These are phyloP conservation scores for Phortica magna DNA, from an alignment of 2,888 invertebrate species.

Conservation along the genomic window DNA sequence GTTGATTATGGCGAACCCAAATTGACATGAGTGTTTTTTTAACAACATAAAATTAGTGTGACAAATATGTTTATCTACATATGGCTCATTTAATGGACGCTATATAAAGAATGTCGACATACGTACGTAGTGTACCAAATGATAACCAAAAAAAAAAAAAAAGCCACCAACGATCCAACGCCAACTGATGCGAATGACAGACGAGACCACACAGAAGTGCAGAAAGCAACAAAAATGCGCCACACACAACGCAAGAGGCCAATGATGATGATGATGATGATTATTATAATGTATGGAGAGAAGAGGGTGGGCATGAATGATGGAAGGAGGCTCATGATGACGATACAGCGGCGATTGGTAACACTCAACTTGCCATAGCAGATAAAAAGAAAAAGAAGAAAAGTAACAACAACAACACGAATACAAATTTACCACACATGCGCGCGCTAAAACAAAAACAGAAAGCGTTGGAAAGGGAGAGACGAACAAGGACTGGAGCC, in stretches of 20 bases:
- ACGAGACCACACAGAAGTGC: constrained; percentile 67
- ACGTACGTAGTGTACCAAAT: constrained; percentile 67
- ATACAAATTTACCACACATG: constrained; percentile 66
- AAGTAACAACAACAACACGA: constrained; percentile 37
- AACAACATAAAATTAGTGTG: too few relatives aligned
- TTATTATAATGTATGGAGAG: constrained; percentile 40
- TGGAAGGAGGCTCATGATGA: constrained; percentile 19
- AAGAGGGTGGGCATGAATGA: constrained; percentile 41
- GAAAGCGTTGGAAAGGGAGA: not conserved
- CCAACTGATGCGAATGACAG: constrained; percentile 50
- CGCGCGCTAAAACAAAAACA: not conserved
- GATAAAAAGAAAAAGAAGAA: constrained; percentile 39
- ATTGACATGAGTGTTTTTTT: too few relatives aligned
- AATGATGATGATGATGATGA: constrained; percentile 37
- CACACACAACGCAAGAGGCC: constrained; percentile 57
- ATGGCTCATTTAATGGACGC: too few relatives aligned
- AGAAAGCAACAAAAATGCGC: constrained; percentile 53
- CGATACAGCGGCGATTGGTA: constrained; percentile 47
- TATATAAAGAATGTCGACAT: constrained; percentile 61
- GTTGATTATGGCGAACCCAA: too few relatives aligned
- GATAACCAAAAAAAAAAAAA: constrained; percentile 66
- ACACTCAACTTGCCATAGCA: constrained; percentile 63
- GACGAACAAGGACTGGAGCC: not conserved
- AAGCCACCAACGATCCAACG: constrained; percentile 55
- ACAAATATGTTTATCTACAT: too few relatives aligned